A percentile compares a stretch with the other conserved stretches of the same genome.
Evolutionary conservation across 2,888 invertebrate species (phyloP).

Genomic region (Quadroppia sp.): DNA sequence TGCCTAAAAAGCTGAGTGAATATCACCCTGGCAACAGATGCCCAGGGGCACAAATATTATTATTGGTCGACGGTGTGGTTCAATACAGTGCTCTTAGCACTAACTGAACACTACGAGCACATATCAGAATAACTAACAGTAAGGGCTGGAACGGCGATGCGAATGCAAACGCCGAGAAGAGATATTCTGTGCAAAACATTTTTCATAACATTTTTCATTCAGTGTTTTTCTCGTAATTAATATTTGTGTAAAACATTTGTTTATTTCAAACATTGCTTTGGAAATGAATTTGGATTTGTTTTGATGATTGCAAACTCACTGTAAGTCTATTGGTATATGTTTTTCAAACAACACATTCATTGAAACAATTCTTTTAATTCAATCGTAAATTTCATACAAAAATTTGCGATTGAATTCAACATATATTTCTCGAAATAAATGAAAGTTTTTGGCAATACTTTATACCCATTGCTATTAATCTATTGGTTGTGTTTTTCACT

Average conservation of each 20-base stretch:
- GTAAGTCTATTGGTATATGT: background rate
- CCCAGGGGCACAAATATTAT: background rate
- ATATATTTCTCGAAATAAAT: too few relatives aligned
- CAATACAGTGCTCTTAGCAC: slow-evolving; percentile 6
- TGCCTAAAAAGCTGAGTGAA: background rate
- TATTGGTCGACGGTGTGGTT: slow-evolving; percentile 3
- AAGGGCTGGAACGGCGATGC: slow-evolving; percentile 7
- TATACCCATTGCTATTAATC: too few relatives aligned
- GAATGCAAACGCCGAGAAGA: background rate
- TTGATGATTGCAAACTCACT: slow-evolving; percentile 12
- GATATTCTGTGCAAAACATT: too few relatives aligned
- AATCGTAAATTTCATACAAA: too few relatives aligned
- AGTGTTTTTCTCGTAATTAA: background rate
- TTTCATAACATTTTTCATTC: background rate
- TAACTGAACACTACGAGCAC: slow-evolving; percentile 5
- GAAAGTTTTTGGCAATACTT: too few relatives aligned
- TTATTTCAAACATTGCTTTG: background rate
- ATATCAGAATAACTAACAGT: slow-evolving; percentile 5
- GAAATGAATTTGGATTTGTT: background rate
- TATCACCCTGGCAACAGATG: background rate
- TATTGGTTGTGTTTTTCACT: too few relatives aligned
- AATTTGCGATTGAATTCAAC: too few relatives aligned
- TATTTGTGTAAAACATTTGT: background rate
- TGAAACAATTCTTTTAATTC: too few relatives aligned
- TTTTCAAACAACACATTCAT: too few relatives aligned